Base-by-base conservation (phyloP, 2,113 vertebrate genomes). In the Xenopus borealis region DNA sequence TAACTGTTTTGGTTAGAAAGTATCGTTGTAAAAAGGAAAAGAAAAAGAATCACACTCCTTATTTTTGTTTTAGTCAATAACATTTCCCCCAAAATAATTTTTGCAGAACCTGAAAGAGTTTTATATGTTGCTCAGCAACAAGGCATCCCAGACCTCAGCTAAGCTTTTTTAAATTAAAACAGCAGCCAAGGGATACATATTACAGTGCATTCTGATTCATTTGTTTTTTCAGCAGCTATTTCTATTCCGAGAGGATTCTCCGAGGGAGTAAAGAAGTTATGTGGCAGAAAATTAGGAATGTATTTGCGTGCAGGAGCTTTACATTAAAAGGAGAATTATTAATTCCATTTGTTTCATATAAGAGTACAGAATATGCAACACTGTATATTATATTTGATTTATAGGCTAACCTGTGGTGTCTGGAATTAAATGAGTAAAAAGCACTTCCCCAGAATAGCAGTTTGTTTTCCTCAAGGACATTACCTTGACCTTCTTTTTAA, bases 61-160 rank as follows among this genome's bases (percentile, higher is more conserved):
- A 27, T 58, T 18, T 27, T 30, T 16, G 33, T 45, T 46, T 18
- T 65, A 45, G 6, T 45, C 17, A 65, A 44, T 65, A 44, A 65
- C 9, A 44, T n/a, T 45, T 44, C 46, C 17, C 45, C 12, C 3
- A 44, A 65, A 18, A 45, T 45, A 45, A 65, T 46, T 65, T 65
- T 18, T 18, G 4, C 20, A n/a, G 16, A 40, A 9, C 63, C 17
- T 18, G 40, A 40, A 40, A 64, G 12, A n/a, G 17, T 12, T 11
- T 11, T 4, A 65, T 65, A 18, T 46, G 63, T 65, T 65, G 63
- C 63, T 19, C 30, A 18, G 63, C 63, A 65, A 65, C 63, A 46
- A 65, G 63, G 14, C 17, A 46, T 65, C 45, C 45, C 63, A 45
- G 19, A 65, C 17, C 40, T 11, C 33, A 45, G 40, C 17, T 33